A percentile compares a stretch with the other conserved stretches of the same genome.
phyloP scores from a whole-genome alignment of 2,888 invertebrate genomes.

The Syritta pipiens region DNA sequence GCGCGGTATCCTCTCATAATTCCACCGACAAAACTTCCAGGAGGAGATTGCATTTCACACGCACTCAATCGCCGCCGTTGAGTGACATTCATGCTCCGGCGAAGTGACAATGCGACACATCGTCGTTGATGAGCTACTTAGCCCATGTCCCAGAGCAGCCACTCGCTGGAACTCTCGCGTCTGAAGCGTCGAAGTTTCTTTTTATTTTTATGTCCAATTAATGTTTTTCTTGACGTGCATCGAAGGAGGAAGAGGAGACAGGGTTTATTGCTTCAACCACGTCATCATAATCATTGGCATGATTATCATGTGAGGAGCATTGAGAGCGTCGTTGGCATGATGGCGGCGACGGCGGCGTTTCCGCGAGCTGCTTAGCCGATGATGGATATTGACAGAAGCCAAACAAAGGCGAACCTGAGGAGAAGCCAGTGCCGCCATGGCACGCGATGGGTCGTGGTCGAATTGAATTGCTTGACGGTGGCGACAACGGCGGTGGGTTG shows the following conservation, averaged over 20 bases:
- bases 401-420: slow-evolving; percentile 60
- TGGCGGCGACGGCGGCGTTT: slow-evolving; percentile 12
- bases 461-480: slow-evolving; percentile 18
- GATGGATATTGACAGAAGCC: slow-evolving; percentile 63
- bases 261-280: slow-evolving; percentile 49
- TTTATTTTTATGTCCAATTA: slow-evolving; percentile 61
- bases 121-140: slow-evolving; percentile 55
- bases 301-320: slow-evolving; percentile 37
- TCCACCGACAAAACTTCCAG: slow-evolving; percentile 8
- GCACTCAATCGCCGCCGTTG: slow-evolving; percentile 44
- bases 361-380: slow-evolving; percentile 33
- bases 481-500: no score
- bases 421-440: slow-evolving; percentile 9
- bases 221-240: slow-evolving; percentile 44
- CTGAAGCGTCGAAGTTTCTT: neutral
- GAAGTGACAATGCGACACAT: slow-evolving; percentile 46
- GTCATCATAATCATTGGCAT: slow-evolving; percentile 61
- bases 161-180: slow-evolving; percentile 4
- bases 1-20: slow-evolving; percentile 6
- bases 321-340: neutral
- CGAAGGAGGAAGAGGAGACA: slow-evolving; percentile 9
- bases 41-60: slow-evolving; percentile 52
- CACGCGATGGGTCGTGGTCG: slow-evolving; percentile 47
- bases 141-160: slow-evolving; percentile 2
- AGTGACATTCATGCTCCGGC: slow-evolving; percentile 50